A percentile compares a stretch with the other conserved stretches of the same genome.
These are phyloP conservation scores for Odontocerum albicorne DNA, from an alignment of 2,888 invertebrate species.

Conservation along the genomic window DNA sequence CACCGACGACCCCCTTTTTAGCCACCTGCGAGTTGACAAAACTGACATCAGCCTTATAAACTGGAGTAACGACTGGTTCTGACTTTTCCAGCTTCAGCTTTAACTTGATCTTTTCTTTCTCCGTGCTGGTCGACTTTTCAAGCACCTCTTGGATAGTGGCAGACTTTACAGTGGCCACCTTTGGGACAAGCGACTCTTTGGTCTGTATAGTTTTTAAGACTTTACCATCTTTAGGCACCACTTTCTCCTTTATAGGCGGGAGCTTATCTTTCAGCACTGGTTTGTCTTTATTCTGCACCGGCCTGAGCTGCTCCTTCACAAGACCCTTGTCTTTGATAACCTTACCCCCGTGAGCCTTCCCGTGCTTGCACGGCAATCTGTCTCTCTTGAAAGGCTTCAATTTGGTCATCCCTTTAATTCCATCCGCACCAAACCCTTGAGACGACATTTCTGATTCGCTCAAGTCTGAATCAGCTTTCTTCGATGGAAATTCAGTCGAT, in stretches of 20 bases:
- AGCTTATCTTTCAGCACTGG: constrained; percentile 52
- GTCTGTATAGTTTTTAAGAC: constrained; percentile 21
- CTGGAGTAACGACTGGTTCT: constrained; percentile 74
- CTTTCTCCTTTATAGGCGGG: constrained; percentile 45
- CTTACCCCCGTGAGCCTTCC: constrained; percentile 41
- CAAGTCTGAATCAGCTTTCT: constrained; percentile 53
- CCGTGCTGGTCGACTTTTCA: constrained; percentile 47
- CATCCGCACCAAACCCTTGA: constrained; percentile 59
- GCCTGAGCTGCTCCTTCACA: constrained; percentile 51
- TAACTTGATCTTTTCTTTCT: constrained; percentile 78
- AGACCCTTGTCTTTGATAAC: constrained; percentile 45
- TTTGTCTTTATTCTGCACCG: constrained; percentile 49
- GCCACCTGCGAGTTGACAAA: constrained; percentile 60
- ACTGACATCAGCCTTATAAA: constrained; percentile 80
- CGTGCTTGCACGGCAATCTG: constrained; percentile 42
- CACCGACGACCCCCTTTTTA: constrained; percentile 44
- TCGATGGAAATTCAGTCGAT: constrained; percentile 56
- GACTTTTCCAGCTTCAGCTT: constrained; percentile 81
- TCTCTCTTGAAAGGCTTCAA: constrained; percentile 37
- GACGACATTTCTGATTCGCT: constrained; percentile 62
- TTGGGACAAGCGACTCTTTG: constrained; percentile 17
- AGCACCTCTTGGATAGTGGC: constrained; percentile 45
- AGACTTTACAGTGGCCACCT: constrained; percentile 33
- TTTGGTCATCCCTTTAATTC: constrained; percentile 39
- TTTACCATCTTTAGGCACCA: constrained; percentile 34